phyloP scores from a whole-genome alignment of 2,113 vertebrate genomes.

The Neogale vison region DNA sequence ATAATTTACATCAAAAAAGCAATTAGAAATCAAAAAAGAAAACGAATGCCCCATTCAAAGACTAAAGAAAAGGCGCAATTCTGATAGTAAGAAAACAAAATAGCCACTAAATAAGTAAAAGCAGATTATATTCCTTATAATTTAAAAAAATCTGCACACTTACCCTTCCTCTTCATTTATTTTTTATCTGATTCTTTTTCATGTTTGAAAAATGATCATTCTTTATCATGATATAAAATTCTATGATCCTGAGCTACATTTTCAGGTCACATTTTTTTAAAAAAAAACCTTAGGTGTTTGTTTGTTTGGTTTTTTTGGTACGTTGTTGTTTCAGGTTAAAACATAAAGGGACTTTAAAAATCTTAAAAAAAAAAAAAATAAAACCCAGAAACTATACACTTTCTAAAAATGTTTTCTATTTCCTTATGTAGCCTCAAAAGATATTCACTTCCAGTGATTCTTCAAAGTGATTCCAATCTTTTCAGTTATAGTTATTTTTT shows the following conservation, averaged over 20 bases:
- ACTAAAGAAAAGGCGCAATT: not conserved
- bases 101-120: not conserved
- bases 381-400: not conserved
- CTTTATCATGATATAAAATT: not conserved
- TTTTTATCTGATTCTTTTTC: not conserved
- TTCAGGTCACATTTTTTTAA: not conserved
- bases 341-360: not conserved
- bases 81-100: not conserved
- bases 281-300: not conserved
- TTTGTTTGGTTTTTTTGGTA: not conserved
- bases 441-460: not conserved
- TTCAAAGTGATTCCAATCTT: not conserved
- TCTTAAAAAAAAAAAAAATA: not conserved
- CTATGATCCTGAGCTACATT: not conserved
- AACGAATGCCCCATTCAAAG: not conserved
- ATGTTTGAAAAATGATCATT: not conserved
- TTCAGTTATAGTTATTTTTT: not conserved
- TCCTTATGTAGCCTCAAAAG: not conserved
- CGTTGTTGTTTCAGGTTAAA: not conserved
- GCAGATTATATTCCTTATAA: not conserved
- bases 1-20: not conserved
- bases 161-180: not conserved
- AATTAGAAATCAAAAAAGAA: not conserved
- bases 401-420: not conserved
- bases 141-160: not conserved